phyloP scores from a whole-genome alignment of 2,888 invertebrate genomes.

The Elysia crispata region DNA sequence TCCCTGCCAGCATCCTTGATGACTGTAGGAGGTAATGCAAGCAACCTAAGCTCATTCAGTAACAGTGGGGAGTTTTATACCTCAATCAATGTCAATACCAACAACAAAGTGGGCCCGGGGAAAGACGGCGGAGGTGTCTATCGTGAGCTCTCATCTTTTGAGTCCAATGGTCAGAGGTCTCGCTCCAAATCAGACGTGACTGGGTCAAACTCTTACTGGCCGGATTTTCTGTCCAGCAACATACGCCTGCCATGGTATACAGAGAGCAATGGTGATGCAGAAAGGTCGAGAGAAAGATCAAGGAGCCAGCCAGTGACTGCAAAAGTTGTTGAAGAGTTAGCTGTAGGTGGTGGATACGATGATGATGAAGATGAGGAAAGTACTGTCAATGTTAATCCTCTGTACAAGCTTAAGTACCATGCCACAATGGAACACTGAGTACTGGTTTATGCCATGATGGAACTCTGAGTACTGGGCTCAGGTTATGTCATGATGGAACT shows the following conservation, averaged over 20 bases:
- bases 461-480: too few species aligned
- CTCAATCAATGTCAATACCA: neutral
- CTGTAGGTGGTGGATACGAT: neutral
- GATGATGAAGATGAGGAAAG: neutral
- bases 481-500: too few species aligned
- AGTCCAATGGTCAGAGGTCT: conserved; percentile 16
- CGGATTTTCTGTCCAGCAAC: neutral
- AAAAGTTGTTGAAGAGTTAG: conserved; percentile 16
- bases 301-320: conserved; percentile 41
- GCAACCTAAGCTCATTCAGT: neutral
- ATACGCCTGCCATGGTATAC: conserved; percentile 13
- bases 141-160: conserved; percentile 2
- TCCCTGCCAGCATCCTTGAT: neutral
- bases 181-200: conserved; percentile 20
- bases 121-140: neutral
- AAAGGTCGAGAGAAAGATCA: conserved; percentile 31
- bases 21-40: neutral
- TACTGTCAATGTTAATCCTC: conserved; percentile 12
- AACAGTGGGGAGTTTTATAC: neutral
- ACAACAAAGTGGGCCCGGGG: neutral
- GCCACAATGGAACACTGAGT: conserved; percentile 18
- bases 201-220: conserved; percentile 20
- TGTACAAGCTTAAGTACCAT: conserved; percentile 23
- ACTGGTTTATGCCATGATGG: too few species aligned
- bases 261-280: conserved; percentile 5